These are phyloP conservation scores for Andrena flavipes DNA, from an alignment of 2,888 invertebrate species.

Conservation along the genomic window DNA sequence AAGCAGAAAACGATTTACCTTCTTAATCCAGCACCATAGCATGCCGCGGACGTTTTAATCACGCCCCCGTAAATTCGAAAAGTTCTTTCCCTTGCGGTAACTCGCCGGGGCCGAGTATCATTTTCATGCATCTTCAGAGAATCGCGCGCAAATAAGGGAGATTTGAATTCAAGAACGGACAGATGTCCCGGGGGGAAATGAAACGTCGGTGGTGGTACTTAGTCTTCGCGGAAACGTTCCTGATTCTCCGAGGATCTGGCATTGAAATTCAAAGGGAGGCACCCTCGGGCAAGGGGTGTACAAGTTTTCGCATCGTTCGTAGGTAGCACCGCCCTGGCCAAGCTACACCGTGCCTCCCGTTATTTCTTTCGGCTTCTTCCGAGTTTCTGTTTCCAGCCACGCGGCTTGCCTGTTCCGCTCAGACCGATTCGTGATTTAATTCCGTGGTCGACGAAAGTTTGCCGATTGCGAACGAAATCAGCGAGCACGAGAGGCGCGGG, in stretches of 20 bases:
- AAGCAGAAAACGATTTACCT: conserved; percentile 31
- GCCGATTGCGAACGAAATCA: conserved; percentile 42
- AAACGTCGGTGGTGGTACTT: conserved; percentile 50
- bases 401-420: neutral
- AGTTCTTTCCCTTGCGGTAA: conserved; percentile 7
- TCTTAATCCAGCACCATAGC: conserved; percentile 9
- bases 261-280: conserved; percentile 72
- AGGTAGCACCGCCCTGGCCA: conserved; percentile 35
- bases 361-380: conserved; percentile 31
- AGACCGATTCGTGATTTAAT: conserved; percentile 48
- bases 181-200: conserved; percentile 44
- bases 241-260: conserved; percentile 65
- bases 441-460: conserved; percentile 26
- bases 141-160: conserved; percentile 21
- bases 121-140: conserved; percentile 38
- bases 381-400: conserved; percentile 38
- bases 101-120: neutral
- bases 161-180: conserved; percentile 46
- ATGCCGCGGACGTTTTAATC: conserved; percentile 37
- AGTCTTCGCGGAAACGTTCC: conserved; percentile 38
- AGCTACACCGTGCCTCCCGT: conserved; percentile 9
- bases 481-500: neutral
- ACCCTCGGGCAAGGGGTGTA: conserved; percentile 30
- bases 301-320: conserved; percentile 54
- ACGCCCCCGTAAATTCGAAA: conserved; percentile 20